Evolutionary conservation across 1,140 invertebrate species (phyloP).

Genomic region (Drosophila triauraria): DNA sequence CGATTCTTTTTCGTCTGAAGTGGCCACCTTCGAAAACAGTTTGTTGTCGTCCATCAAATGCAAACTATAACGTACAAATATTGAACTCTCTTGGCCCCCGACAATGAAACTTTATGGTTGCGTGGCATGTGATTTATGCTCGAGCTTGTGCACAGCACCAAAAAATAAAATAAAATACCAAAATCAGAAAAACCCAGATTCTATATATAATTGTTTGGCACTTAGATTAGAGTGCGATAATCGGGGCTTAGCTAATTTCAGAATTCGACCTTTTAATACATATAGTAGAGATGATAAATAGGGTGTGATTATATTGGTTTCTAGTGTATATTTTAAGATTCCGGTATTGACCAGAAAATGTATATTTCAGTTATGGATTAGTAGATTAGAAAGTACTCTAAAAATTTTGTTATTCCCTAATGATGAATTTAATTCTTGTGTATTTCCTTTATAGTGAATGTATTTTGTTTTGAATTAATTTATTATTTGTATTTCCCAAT

Average conservation of each 20-base stretch:
- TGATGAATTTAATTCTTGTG: too few species aligned
- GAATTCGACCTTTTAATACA: not conserved
- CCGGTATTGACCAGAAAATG: not conserved
- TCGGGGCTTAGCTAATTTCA: constrained; percentile 7
- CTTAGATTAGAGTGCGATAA: constrained; percentile 19
- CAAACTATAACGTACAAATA: constrained; percentile 73
- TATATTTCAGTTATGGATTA: not conserved
- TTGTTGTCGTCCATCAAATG: constrained; percentile 79
- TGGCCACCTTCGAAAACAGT: constrained; percentile 70
- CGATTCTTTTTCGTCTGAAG: constrained; percentile 41
- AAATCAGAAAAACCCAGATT: constrained; percentile 8
- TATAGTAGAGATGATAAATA: not conserved
- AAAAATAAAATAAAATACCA: constrained; percentile 5
- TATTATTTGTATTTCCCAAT: too few species aligned
- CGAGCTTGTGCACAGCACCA: constrained; percentile 1
- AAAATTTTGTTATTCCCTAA: not conserved
- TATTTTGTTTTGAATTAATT: too few species aligned
- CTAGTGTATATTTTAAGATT: not conserved
- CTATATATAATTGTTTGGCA: constrained; percentile 19
- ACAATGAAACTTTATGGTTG: constrained; percentile 78
- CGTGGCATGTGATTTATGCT: constrained; percentile 72
- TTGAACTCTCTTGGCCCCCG: constrained; percentile 58
- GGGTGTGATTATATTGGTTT: not conserved
- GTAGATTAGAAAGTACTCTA: not conserved
- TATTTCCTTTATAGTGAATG: too few species aligned